Conservation (phyloP, 2,797 vertebrate species). For the Telmatherina bonti region DNA sequence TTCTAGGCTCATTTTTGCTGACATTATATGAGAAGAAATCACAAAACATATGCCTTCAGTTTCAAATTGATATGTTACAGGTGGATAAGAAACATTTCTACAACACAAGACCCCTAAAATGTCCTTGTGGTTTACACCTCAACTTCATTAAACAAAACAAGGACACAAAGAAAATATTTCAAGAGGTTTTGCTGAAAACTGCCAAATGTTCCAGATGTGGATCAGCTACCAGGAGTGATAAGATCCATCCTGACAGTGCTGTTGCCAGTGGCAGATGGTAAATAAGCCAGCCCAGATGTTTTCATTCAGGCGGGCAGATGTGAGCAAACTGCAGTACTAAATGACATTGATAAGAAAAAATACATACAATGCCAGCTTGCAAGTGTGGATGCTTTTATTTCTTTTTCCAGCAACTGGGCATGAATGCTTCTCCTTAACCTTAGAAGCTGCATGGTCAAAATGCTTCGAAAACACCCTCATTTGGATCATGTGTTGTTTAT, state of each 20-base stretch:
- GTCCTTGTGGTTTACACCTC: neutral
- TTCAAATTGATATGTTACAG: neutral
- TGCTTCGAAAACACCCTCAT: neutral
- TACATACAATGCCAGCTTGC: neutral
- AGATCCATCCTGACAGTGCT: neutral
- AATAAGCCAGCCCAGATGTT: constrained; percentile 19
- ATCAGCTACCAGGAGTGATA: neutral
- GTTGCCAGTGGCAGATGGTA: constrained; percentile 10
- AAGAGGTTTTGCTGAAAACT: neutral
- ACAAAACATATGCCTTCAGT: neutral
- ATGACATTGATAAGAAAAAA: neutral
- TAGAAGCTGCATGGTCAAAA: neutral
- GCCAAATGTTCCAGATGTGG: constrained; percentile 23
- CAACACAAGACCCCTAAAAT: neutral
- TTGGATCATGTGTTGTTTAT: no score
- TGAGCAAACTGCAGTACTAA: neutral
- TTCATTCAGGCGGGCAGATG: neutral
- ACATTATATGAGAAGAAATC: neutral
- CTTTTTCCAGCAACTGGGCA: neutral
- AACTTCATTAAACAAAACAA: constrained; percentile 23
- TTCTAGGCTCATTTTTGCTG: neutral
- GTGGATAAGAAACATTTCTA: neutral
- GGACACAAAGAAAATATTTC: constrained; percentile 10
- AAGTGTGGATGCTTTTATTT: neutral
- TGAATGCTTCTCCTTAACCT: neutral